Conservation (phyloP, 2,113 vertebrate genomes). For the Labeo catla region DNA sequence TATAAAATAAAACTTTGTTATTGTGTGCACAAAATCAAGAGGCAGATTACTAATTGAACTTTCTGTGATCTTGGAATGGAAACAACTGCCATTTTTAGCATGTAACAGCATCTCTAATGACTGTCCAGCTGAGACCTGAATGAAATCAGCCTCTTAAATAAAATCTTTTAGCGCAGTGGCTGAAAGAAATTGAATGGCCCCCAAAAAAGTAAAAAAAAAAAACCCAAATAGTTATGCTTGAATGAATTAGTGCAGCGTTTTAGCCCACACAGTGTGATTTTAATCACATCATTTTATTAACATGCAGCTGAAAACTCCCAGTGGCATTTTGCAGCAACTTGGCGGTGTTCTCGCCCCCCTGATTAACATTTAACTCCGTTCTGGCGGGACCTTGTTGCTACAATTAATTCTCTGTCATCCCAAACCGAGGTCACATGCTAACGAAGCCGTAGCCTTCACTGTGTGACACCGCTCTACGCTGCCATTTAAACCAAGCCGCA, state of each 20-base stretch:
- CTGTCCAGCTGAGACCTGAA: conserved; percentile 66
- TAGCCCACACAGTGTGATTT: conserved; percentile 35
- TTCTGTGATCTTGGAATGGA: conserved; percentile 66
- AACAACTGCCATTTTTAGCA: conserved; percentile 71
- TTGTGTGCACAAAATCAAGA: conserved; percentile 2
- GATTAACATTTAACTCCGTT: conserved; percentile 52
- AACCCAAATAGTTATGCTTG: background rate
- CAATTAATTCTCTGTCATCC: conserved; percentile 55
- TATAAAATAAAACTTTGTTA: background rate
- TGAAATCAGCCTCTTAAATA: conserved; percentile 7
- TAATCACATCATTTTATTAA: conserved; percentile 38
- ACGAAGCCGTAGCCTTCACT: conserved; percentile 41
- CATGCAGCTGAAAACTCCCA: conserved; percentile 33
- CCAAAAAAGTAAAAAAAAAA: background rate
- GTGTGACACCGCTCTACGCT: conserved; percentile 17
- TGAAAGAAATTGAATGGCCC: background rate
- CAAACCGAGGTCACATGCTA: conserved; percentile 33
- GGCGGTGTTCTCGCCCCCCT: conserved; percentile 4
- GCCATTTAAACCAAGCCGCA: conserved; percentile 8
- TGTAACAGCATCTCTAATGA: conserved; percentile 68
- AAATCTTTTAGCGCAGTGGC: background rate
- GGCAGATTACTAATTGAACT: conserved; percentile 61
- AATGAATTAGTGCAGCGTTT: background rate
- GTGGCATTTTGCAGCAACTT: conserved; percentile 37
- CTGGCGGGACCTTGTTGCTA: conserved; percentile 35